These are phyloP conservation scores for Synanthedon andrenaeformis DNA, from an alignment of 2,888 invertebrate species.

Conservation along the genomic window DNA sequence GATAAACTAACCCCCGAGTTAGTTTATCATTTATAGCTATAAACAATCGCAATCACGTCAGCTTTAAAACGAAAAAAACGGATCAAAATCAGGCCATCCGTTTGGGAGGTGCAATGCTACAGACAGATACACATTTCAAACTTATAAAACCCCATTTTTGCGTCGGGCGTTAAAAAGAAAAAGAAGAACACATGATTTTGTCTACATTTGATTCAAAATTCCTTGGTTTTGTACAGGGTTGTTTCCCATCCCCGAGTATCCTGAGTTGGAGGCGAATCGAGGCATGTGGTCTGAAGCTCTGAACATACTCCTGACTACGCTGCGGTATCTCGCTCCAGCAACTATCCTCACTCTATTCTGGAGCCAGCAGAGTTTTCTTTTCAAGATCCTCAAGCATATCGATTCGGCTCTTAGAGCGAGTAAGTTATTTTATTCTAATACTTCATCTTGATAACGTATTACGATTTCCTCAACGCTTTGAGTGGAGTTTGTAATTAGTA, in stretches of 20 bases:
- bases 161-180: too few species aligned
- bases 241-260: slow-evolving; percentile 61
- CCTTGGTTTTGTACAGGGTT: slow-evolving; percentile 33
- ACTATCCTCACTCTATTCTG: slow-evolving; percentile 68
- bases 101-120: too few species aligned
- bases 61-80: too few species aligned
- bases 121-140: too few species aligned
- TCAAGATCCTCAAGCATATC: slow-evolving; percentile 61
- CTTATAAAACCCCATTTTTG: too few species aligned
- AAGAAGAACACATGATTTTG: too few species aligned
- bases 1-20: too few species aligned
- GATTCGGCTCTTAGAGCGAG: slow-evolving; percentile 68
- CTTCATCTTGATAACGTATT: neutral
- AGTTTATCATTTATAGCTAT: too few species aligned
- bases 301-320: slow-evolving; percentile 55
- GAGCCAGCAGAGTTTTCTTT: slow-evolving; percentile 66
- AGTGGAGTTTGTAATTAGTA: too few species aligned
- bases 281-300: slow-evolving; percentile 65
- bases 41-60: too few species aligned
- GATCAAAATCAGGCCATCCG: too few species aligned
- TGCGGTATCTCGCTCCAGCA: slow-evolving; percentile 69
- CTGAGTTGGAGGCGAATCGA: slow-evolving; percentile 45
- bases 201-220: too few species aligned
- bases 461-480: neutral
- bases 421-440: slow-evolving; percentile 26